Evolutionary conservation across 1,140 invertebrate species (phyloP).

Genomic region (Ceratosolen fusciceps): DNA sequence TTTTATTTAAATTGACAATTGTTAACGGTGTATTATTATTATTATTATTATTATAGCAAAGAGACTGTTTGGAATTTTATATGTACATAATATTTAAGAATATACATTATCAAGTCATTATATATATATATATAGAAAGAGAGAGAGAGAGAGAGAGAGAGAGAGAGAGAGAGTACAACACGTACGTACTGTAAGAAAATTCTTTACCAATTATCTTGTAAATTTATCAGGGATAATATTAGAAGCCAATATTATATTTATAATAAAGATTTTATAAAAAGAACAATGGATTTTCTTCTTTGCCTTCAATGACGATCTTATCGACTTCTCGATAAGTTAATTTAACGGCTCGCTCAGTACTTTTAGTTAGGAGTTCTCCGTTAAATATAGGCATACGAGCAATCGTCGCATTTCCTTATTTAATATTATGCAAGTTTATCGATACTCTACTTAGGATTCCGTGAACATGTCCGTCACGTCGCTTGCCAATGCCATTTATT

Average conservation of each 20-base stretch:
- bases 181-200: conserved; percentile 13
- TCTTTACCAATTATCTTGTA: background rate
- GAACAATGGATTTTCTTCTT: background rate
- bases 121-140: too few species aligned
- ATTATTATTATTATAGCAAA: conserved; percentile 32
- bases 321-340: too few species aligned
- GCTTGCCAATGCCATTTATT: background rate
- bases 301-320: background rate
- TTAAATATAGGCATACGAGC: too few species aligned
- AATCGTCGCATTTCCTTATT: background rate
- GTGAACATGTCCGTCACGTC: background rate
- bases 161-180: too few species aligned
- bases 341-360: too few species aligned
- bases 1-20: conserved; percentile 44
- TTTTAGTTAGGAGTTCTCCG: too few species aligned
- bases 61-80: conserved; percentile 36
- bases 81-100: conserved; percentile 28
- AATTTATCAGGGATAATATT: conserved; percentile 14
- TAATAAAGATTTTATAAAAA: conserved; percentile 44
- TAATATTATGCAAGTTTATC: background rate
- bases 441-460: background rate
- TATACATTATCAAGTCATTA: conserved; percentile 35
- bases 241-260: conserved; percentile 42
- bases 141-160: too few species aligned
- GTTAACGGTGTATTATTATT: conserved; percentile 18